Conservation (phyloP, 2,797 vertebrate species). For the Amblyopsis hoosieri region DNA sequence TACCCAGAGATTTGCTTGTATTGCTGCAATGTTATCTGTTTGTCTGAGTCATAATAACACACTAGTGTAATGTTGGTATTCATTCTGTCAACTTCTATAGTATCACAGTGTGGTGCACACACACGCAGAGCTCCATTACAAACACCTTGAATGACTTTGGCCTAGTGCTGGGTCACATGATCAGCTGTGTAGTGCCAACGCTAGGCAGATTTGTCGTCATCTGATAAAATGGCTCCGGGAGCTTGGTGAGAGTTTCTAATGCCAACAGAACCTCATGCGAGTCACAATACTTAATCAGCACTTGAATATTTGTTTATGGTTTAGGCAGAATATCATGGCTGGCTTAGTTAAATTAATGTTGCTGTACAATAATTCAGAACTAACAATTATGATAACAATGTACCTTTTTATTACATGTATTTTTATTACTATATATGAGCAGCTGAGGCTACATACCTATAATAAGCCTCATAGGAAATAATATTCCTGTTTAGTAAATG, state of each 20-base stretch:
- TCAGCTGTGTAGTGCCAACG: constrained; percentile 14
- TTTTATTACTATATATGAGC: not conserved
- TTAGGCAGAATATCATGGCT: too few relatives aligned
- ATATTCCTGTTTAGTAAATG: constrained; percentile 30
- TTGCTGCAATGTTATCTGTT: constrained; percentile 7
- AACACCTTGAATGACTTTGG: constrained; percentile 2
- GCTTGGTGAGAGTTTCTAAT: constrained; percentile 8
- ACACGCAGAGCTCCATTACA: not conserved
- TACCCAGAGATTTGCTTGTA: constrained; percentile 2
- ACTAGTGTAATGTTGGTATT: not conserved
- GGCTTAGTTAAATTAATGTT: too few relatives aligned
- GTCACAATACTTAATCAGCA: too few relatives aligned
- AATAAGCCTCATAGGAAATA: not conserved
- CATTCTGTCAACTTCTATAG: too few relatives aligned
- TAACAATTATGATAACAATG: not conserved
- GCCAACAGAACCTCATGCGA: not conserved
- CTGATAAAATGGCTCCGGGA: constrained; percentile 27
- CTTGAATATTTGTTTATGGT: too few relatives aligned
- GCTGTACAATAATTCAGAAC: too few relatives aligned
- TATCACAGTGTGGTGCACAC: not conserved
- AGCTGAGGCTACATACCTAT: not conserved
- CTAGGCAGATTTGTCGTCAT: constrained; percentile 36
- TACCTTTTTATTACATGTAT: too few relatives aligned
- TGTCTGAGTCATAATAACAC: not conserved
- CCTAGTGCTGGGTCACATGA: constrained; percentile 32